A percentile compares a stretch with the other conserved stretches of the same genome.
Evolutionary conservation across 2,888 invertebrate genomes (phyloP).

Genomic region (Nephrotoma flavescens): DNA sequence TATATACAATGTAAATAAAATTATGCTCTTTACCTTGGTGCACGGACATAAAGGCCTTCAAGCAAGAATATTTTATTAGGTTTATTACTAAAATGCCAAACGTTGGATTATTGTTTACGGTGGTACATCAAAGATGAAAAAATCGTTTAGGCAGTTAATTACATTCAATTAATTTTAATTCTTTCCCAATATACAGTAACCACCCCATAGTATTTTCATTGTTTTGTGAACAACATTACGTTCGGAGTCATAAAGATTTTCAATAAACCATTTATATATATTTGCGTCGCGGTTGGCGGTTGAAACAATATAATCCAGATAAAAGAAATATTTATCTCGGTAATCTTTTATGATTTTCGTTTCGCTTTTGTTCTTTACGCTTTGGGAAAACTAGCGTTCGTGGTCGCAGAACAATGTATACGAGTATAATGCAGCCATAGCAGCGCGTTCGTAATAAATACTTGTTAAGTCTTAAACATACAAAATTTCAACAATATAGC

Average conservation of each 20-base stretch:
- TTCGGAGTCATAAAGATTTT: neutral
- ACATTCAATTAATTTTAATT: neutral
- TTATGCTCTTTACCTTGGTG: neutral
- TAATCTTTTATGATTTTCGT: neutral
- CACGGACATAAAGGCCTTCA: neutral
- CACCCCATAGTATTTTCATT: neutral
- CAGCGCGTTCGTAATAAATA: neutral
- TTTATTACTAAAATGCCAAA: neutral
- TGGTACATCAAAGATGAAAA: neutral
- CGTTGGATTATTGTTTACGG: neutral
- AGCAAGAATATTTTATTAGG: neutral
- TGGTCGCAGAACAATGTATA: neutral
- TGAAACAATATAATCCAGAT: neutral
- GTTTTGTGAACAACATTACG: neutral
- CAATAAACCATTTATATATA: neutral
- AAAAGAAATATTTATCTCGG: neutral
- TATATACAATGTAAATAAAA: neutral
- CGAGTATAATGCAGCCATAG: neutral
- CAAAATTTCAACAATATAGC: neutral
- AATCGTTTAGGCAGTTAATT: neutral
- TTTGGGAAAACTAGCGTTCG: neutral
- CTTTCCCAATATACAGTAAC: neutral
- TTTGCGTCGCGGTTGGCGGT: neutral
- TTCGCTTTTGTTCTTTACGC: neutral
- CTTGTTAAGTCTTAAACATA: neutral